Percentiles rank a stretch among this genome's conserved stretches.
Conservation (phyloP, 2,113 vertebrate species). For the Tetrao urogallus region DNA sequence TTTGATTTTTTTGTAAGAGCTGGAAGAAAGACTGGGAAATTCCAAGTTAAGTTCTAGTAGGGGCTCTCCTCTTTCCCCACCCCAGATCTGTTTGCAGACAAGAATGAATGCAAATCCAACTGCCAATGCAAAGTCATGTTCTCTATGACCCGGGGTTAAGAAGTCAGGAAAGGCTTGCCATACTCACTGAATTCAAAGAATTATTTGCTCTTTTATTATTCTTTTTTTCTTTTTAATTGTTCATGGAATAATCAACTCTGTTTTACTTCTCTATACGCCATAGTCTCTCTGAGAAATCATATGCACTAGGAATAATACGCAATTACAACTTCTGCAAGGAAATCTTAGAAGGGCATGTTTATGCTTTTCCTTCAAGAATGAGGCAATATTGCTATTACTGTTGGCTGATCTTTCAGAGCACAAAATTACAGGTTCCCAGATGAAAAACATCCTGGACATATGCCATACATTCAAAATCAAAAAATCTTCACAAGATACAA, state of each 20-base stretch:
- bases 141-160: not conserved
- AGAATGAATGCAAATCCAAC: not conserved
- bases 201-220: not conserved
- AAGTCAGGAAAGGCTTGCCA: not conserved
- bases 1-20: not conserved
- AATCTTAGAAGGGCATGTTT: not conserved
- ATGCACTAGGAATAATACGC: not conserved
- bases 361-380: not conserved
- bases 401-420: not conserved
- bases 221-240: fast-evolving
- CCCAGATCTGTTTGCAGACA: not conserved
- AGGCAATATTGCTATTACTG: not conserved
- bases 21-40: not conserved
- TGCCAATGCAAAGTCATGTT: not conserved
- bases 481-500: not conserved
- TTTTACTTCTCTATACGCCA: not conserved
- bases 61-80: not conserved
- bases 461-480: not conserved
- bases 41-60: not conserved
- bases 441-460: not conserved
- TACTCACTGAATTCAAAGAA: not conserved
- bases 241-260: not conserved
- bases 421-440: not conserved
- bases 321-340: not conserved
- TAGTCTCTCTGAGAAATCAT: not conserved